phyloP scores from a whole-genome alignment of 2,888 invertebrate species.

The Dryadula phaetusa region DNA sequence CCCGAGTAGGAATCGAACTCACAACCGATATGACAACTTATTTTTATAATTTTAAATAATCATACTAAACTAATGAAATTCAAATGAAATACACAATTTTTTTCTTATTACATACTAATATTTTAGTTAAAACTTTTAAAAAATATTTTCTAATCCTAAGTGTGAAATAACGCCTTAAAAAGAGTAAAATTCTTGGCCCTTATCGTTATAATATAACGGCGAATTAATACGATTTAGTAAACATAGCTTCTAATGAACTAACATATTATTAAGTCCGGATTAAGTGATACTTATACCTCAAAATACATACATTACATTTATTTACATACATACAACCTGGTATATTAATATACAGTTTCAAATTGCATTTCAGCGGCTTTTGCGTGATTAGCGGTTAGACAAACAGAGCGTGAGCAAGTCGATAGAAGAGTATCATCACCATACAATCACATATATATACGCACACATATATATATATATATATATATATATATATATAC shows the following conservation, averaged over 20 bases:
- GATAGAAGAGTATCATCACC: background rate
- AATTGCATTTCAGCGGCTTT: constrained; percentile 25
- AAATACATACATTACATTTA: background rate
- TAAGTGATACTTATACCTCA: background rate
- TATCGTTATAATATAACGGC: background rate
- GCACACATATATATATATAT: background rate
- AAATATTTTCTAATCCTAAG: too few relatives aligned
- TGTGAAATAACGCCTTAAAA: too few relatives aligned
- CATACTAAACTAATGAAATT: too few relatives aligned
- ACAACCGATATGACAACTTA: too few relatives aligned
- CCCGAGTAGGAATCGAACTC: too few relatives aligned
- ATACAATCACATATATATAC: background rate
- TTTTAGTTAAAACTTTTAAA: too few relatives aligned
- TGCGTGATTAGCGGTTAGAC: constrained; percentile 27
- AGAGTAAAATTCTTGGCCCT: too few relatives aligned
- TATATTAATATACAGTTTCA: constrained; percentile 8
- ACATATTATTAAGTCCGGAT: constrained; percentile 6
- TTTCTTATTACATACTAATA: too few relatives aligned
- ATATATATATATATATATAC: too few relatives aligned
- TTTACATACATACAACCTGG: background rate
- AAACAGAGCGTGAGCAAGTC: constrained; percentile 3
- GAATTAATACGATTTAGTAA: background rate
- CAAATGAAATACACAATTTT: too few relatives aligned
- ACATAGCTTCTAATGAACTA: background rate
- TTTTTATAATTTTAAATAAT: too few relatives aligned